Conservation (phyloP, 1,140 invertebrate genomes). For the Drosophila funebris region DNA sequence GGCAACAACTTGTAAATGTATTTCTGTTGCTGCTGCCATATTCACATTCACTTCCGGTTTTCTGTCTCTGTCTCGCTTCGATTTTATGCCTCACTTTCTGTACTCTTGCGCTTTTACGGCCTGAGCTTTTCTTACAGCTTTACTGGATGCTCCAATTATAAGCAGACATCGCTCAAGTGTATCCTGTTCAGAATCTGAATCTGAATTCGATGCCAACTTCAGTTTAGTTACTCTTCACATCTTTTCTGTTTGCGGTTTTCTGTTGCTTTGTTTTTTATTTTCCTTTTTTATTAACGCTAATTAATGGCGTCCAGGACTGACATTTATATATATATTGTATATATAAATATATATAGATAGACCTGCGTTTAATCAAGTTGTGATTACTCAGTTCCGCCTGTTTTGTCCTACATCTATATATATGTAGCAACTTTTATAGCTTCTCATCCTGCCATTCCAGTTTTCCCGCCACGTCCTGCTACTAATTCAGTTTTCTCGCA, state of each 20-base stretch:
- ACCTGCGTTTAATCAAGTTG: constrained; percentile 69
- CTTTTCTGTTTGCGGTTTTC: constrained; percentile 55
- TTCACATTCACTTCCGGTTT: constrained; percentile 54
- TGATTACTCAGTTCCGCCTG: constrained; percentile 20
- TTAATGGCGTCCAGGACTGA: constrained; percentile 79
- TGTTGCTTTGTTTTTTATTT: constrained; percentile 70
- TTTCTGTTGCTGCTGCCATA: constrained; percentile 35
- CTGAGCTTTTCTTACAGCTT: constrained; percentile 70
- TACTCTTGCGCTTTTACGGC: constrained; percentile 55
- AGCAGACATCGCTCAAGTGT: constrained; percentile 64
- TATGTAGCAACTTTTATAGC: neutral
- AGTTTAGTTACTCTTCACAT: neutral
- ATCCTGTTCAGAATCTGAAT: constrained; percentile 60
- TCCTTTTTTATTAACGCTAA: constrained; percentile 79
- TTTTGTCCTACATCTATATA: neutral
- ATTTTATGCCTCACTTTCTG: constrained; percentile 33
- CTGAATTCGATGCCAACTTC: constrained; percentile 16
- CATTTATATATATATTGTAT: constrained; percentile 42
- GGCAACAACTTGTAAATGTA: constrained; percentile 64
- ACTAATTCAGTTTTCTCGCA: constrained; percentile 48
- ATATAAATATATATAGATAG: neutral
- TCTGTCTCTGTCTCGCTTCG: constrained; percentile 33
- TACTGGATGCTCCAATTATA: constrained; percentile 81
- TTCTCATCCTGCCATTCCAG: neutral
- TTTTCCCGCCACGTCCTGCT: neutral